A percentile compares a stretch with the other conserved stretches of the same genome.
phyloP scores from a whole-genome alignment of 2,888 invertebrate species.

The Sipha maydis region DNA sequence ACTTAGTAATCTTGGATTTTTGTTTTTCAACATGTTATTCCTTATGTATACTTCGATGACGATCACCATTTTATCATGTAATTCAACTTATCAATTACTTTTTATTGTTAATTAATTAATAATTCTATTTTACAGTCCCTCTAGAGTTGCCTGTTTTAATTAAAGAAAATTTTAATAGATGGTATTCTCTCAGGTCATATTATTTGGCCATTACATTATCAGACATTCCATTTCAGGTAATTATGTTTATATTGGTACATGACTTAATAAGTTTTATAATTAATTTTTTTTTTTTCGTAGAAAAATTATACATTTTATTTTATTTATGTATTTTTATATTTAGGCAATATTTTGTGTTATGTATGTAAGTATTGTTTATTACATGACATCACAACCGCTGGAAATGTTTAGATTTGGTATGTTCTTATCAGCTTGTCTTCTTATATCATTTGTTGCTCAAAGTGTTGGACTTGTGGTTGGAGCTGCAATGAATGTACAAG shows the following conservation, averaged over 20 bases:
- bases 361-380: conserved; percentile 92
- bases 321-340: conserved; percentile 65
- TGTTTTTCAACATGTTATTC: conserved; percentile 98
- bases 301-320: neutral
- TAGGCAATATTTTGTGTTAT: conserved; percentile 93
- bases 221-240: conserved; percentile 97
- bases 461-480: conserved; percentile 95
- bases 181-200: conserved; percentile 95
- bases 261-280: neutral
- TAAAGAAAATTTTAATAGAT: conserved; percentile 95
- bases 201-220: conserved; percentile 95
- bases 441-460: conserved; percentile 95
- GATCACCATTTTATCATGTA: conserved; percentile 96
- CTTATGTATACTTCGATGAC: conserved; percentile 99
- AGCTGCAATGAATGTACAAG: conserved; percentile 92
- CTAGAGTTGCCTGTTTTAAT: conserved; percentile 94
- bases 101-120: conserved; percentile 52
- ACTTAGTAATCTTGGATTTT: conserved; percentile 93
- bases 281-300: neutral
- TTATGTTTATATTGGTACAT: conserved; percentile 44
- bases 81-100: conserved; percentile 68
- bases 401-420: conserved; percentile 85
- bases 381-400: conserved; percentile 92
- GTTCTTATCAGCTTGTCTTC: conserved; percentile 87
- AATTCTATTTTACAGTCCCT: conserved; percentile 76